Conservation (phyloP, 2,888 invertebrate genomes). For the Tenthredo amoena region DNA sequence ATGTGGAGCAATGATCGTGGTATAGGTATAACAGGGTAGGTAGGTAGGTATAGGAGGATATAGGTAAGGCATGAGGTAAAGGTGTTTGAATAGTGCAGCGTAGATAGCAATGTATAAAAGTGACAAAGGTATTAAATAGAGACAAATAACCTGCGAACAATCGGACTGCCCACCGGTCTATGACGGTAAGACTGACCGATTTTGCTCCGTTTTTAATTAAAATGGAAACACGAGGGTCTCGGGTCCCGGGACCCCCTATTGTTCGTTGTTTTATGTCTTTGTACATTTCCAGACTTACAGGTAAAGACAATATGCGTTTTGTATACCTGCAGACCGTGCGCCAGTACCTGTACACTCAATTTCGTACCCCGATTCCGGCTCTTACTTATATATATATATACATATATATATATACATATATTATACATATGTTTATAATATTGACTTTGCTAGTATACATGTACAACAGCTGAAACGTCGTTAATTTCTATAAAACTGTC, state of each 20-base stretch:
- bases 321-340: background rate
- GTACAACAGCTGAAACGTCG: background rate
- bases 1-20: conserved; percentile 64
- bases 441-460: background rate
- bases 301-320: conserved; percentile 14
- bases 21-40: conserved; percentile 16
- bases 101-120: conserved; percentile 35
- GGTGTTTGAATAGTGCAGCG: conserved; percentile 13
- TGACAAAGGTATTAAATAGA: conserved; percentile 39
- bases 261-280: conserved; percentile 19
- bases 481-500: conserved; percentile 12
- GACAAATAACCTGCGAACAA: conserved; percentile 19
- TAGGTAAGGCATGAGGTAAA: background rate
- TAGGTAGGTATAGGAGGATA: background rate
- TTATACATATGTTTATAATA: background rate
- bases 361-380: background rate
- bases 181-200: background rate
- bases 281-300: conserved; percentile 22
- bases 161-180: conserved; percentile 12
- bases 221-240: conserved; percentile 57
- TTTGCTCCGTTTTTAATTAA: conserved; percentile 58
- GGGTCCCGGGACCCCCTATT: background rate
- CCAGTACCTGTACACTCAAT: background rate
- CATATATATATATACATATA: background rate
- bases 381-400: background rate